Evolutionary conservation across 2,797 vertebrate species (phyloP).

Genomic region (Margarornis squamiger): DNA sequence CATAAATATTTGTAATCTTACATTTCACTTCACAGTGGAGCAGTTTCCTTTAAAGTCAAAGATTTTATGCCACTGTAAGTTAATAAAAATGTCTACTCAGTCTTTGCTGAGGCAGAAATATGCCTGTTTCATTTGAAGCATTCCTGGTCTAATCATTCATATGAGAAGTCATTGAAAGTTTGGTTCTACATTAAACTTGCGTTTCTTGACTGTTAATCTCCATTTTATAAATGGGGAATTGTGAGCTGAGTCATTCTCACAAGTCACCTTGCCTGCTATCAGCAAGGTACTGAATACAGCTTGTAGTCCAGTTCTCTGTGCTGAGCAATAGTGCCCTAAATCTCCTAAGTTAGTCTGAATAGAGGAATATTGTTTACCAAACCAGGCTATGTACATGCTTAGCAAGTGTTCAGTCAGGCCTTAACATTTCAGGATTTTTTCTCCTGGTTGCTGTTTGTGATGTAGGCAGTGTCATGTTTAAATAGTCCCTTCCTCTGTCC

Average conservation of each 20-base stretch:
- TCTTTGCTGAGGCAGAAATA: background rate
- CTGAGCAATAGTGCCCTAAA: background rate
- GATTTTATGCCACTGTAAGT: background rate
- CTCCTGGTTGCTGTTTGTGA: background rate
- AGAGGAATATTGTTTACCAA: background rate
- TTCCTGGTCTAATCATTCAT: background rate
- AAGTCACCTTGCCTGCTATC: background rate
- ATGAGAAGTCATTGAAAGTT: background rate
- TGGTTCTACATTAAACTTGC: background rate
- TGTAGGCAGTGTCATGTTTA: background rate
- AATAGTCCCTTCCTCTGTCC: background rate
- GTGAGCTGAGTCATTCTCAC: background rate
- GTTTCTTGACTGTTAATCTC: background rate
- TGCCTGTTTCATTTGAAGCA: background rate
- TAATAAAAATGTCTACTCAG: background rate
- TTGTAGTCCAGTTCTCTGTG: background rate
- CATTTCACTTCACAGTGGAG: background rate
- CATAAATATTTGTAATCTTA: background rate
- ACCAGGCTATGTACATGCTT: rapidly evolving
- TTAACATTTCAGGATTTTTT: background rate
- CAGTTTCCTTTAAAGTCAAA: background rate
- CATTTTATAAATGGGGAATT: background rate
- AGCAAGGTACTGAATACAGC: background rate
- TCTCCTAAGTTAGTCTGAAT: rapidly evolving
- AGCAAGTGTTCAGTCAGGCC: background rate